A percentile compares a stretch with the other conserved stretches of the same genome.
phyloP scores from a whole-genome alignment of 2,113 vertebrate genomes.

The Ameiurus melas region DNA sequence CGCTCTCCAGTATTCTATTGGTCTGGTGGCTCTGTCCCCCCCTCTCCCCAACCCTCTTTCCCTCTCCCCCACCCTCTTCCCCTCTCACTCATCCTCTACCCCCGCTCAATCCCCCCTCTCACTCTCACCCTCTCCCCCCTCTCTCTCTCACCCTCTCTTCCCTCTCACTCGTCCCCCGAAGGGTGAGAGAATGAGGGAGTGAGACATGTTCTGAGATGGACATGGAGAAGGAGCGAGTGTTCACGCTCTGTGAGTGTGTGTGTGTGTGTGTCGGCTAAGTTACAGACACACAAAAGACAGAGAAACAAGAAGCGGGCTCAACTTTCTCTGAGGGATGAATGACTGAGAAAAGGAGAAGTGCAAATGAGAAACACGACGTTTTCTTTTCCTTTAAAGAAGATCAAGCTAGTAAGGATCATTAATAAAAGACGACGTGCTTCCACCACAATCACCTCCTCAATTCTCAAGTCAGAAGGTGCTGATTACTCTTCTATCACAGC shows the following conservation, averaged over 20 bases:
- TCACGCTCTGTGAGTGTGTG: neutral
- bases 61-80: too few relatives aligned
- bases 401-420: neutral
- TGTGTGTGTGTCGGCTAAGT: neutral
- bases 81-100: too few relatives aligned
- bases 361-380: neutral
- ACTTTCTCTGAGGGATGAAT: neutral
- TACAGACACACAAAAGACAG: conserved; percentile 9
- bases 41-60: too few relatives aligned
- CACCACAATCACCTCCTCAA: neutral
- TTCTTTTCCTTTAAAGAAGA: neutral
- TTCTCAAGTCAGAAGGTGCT: neutral
- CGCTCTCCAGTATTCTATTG: neutral
- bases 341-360: neutral
- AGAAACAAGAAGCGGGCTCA: neutral
- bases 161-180: neutral
- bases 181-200: neutral
- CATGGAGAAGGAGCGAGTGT: neutral
- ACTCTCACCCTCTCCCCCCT: too few relatives aligned
- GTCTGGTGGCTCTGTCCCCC: too few relatives aligned
- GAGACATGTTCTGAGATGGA: neutral
- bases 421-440: too few relatives aligned
- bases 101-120: too few relatives aligned
- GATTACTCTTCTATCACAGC: neutral
- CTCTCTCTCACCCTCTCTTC: too few relatives aligned